A percentile compares a stretch with the other conserved stretches of the same genome.
phyloP scores from a whole-genome alignment of 1,140 invertebrate species.

The Sycobia sp. region DNA sequence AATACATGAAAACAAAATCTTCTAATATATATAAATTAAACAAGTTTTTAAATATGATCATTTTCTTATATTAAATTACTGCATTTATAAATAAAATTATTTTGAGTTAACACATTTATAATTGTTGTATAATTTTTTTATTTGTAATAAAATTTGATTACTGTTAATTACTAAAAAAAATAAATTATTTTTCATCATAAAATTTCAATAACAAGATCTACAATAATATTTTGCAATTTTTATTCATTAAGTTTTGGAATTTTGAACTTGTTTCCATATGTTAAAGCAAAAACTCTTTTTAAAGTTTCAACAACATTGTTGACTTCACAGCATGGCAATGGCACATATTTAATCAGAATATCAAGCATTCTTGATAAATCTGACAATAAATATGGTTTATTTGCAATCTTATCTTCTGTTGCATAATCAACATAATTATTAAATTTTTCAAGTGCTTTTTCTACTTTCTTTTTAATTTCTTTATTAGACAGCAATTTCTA shows the following conservation, averaged over 20 bases:
- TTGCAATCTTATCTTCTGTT: constrained; percentile 33
- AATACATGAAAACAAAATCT: no score
- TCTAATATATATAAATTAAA: no score
- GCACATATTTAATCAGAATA: constrained; percentile 39
- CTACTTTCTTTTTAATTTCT: constrained; percentile 20
- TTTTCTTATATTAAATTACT: no score
- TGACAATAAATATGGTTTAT: constrained; percentile 38
- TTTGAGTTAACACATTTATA: no score
- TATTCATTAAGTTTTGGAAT: constrained; percentile 32
- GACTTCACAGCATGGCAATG: constrained; percentile 43
- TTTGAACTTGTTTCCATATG: constrained; percentile 41
- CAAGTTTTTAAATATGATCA: no score
- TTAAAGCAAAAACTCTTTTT: constrained; percentile 42
- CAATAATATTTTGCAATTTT: neutral
- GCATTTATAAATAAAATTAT: no score
- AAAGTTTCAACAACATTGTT: constrained; percentile 42
- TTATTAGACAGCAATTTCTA: constrained; percentile 15
- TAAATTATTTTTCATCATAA: no score
- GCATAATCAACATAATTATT: constrained; percentile 33
- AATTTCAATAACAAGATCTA: no score
- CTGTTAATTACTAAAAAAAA: no score
- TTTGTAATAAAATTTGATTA: no score
- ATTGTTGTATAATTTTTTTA: no score
- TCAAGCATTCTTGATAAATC: constrained; percentile 47
- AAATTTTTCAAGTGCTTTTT: constrained; percentile 34